Evolutionary conservation across 1,140 invertebrate genomes (phyloP), one percentile per base, ranked within the genome.

Genomic region (Heliconius melpomene): DNA sequence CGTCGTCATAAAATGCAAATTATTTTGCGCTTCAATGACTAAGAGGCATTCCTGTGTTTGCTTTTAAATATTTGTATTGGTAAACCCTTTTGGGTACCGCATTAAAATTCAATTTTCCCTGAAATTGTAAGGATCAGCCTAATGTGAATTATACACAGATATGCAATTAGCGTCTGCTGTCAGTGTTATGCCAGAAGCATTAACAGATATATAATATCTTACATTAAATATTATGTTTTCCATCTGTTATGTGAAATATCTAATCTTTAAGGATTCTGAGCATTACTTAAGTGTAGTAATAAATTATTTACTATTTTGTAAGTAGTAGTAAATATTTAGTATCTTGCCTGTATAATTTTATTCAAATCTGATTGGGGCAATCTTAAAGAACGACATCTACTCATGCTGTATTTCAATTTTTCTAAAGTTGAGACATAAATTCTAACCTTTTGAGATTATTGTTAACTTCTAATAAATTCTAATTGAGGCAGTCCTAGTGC

Each of bases 41-140:
- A 82, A 77, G 77, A 74, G 73, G 75, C 73, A 75, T 82, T 80
- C 75, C 50, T 72, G 79, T 52, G 20, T 50, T 81, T 73, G 54
- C 57, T 54, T 46, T 80, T 78, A 78, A 79, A 75, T 76, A 72
- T 72, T 72, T 46, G 66, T 38, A 18, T 72, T 40, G 70, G 26
- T 71, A 13, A 52, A 72, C 66, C 50, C 76, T 77, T 77, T 54
- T 66, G 60, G 60, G 26, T 11, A 46, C 70, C 23, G n/a, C 38
- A 77, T 72, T 77, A 77, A 77, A 77, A 77, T 40, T 77, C 29
- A 72, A 54, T 77, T 77, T 77, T 70, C 40, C 32, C 20, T 72
- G 76, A n/a, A 50, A 32, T 71, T 23, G 23, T 36, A 40, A 32
- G 46, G 66, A 40, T 72, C 16, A 52, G 18, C 23, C 70, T 66